Conservation (phyloP, 2,888 invertebrate genomes). For the Eudemis profundana region DNA sequence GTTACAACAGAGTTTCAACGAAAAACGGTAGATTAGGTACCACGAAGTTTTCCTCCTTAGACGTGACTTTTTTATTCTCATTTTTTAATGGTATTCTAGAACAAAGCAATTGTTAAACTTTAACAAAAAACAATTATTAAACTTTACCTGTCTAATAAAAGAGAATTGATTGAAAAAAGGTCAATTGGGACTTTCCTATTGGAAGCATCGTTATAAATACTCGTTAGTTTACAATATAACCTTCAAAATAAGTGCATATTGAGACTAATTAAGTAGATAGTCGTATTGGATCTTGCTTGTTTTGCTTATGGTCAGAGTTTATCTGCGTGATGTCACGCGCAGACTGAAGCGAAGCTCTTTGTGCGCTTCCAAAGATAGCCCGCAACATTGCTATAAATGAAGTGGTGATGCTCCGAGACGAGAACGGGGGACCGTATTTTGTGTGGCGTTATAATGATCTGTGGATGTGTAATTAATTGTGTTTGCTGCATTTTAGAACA, state of each 20-base stretch:
- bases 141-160: too few relatives aligned
- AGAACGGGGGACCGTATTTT: background rate
- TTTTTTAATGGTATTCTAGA: too few relatives aligned
- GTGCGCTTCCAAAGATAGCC: slow-evolving; percentile 37
- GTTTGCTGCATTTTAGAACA: too few relatives aligned
- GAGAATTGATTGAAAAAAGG: too few relatives aligned
- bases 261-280: slow-evolving; percentile 18
- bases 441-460: background rate
- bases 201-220: too few relatives aligned
- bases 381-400: slow-evolving; percentile 34
- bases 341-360: slow-evolving; percentile 14
- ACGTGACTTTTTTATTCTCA: too few relatives aligned
- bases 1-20: background rate
- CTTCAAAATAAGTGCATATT: slow-evolving; percentile 22
- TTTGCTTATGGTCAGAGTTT: slow-evolving; percentile 35
- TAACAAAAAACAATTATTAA: too few relatives aligned
- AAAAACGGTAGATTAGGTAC: background rate
- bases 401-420: slow-evolving; percentile 13
- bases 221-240: background rate
- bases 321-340: slow-evolving; percentile 42
- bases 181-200: too few relatives aligned
- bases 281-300: slow-evolving; percentile 15
- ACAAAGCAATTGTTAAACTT: too few relatives aligned
- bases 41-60: too few relatives aligned
- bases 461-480: too few relatives aligned